Evolutionary conservation across 2,888 invertebrate genomes (phyloP), one percentile per base, ranked within the genome.

Genomic region (Hyles lineata): DNA sequence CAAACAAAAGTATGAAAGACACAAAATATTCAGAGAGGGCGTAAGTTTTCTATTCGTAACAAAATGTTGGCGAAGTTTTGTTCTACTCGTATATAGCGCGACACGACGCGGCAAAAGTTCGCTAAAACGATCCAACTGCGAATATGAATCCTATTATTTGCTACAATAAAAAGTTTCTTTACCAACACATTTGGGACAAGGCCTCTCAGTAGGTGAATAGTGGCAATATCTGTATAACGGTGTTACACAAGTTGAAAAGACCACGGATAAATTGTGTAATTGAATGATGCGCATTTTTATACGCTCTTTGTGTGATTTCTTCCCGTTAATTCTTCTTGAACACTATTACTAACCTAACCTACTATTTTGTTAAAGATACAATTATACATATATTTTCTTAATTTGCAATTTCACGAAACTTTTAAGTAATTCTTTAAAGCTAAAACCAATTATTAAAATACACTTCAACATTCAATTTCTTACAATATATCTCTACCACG

Each of bases 81-180:
- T 75, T 81, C 79, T 82, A 29, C 29, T 29, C 29, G 29, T 29
- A 79, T 81, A 83, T 79, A 76, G 78, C 76, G 75, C 78, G 76
- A 77, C 76, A 75, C 79, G 77, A 76, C 76, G 75, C 79, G 77
- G 78, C 82, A 74, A 74, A 87, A 87, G 82, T 87, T 84, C 76
- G 75, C 74, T 79, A 81, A 83, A 84, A 87, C 85, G 84, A 83
- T 76, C 84, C 83, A 83, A 87, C 85, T 85, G 85, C 82, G 84
- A 85, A 87, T 88, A 90, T 89, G 89, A 90, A 89, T 89, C 85
- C 87, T 87, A 90, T 89, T 89, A 89, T 89, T 90, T 88, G 88
- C 85, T 84, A 80, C 84, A 90, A 89, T 91, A 90, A 90, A 91
- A 90, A 88, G 79, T 89, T 86, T 87, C 81, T 81, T 81, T 80